A percentile compares a stretch with the other conserved stretches of the same genome.
phyloP scores from a whole-genome alignment of 1,140 invertebrate species.

The Lysiphlebus fabarum region DNA sequence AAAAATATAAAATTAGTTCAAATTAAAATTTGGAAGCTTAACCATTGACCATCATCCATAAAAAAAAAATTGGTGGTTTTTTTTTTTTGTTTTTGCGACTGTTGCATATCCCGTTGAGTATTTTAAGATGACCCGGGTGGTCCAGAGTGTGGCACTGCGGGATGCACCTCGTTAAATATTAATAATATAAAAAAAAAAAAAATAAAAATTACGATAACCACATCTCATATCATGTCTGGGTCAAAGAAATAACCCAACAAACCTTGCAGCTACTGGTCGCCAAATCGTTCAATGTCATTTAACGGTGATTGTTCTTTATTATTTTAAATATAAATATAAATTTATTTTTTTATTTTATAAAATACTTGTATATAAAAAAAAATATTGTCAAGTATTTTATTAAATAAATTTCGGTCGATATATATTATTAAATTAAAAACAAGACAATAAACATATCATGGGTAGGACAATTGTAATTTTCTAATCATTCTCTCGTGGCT shows the following conservation, averaged over 20 bases:
- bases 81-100: background rate
- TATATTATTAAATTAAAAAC: no score
- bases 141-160: slow-evolving; percentile 4
- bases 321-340: background rate
- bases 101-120: background rate
- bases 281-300: slow-evolving; percentile 1
- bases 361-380: no score
- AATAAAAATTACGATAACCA: slow-evolving; percentile 3
- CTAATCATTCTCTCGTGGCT: background rate
- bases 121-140: background rate
- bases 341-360: no score
- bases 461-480: background rate
- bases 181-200: background rate
- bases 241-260: background rate
- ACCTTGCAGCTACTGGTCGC: slow-evolving; percentile 1
- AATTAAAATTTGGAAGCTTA: no score
- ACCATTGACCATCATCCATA: no score
- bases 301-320: background rate
- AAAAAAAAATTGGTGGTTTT: background rate
- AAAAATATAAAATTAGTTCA: no score
- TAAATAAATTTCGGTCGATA: no score
- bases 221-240: background rate
- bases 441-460: no score
- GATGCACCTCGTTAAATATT: slow-evolving; percentile 10
- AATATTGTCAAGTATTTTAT: no score